Evolutionary conservation across 2,797 vertebrate genomes (phyloP), one percentile per base, ranked within the genome.

Genomic region (Taeniopygia guttata): DNA sequence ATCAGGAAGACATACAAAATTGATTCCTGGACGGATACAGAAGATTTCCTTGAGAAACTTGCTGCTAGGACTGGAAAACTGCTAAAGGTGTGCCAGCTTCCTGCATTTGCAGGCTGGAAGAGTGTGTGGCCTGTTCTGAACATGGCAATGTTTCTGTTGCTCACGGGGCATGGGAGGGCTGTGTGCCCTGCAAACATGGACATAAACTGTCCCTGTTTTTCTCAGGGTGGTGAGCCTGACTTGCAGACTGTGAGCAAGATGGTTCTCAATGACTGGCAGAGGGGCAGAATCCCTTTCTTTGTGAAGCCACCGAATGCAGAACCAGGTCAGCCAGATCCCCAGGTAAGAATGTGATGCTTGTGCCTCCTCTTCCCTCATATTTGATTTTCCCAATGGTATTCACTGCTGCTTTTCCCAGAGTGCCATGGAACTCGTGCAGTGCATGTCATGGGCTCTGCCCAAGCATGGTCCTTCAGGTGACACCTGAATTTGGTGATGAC

Each of bases 251-350:
- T 99, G 91, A 98, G 99, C 90, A 99, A 99, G 97, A 99, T 99
- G 99, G 99, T 99, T 95, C 98, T 99, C 84, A 99, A 99, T 46
- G 99, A 99, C 94, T 99, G 99, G 99, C 99, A 99, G 97, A 98
- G 99, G 67, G 99, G 99, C 86, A 98, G 99, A 16, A 99, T 99
- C 87, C 99, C 99, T 3, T 99, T 99, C 97, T 99, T 99, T 78
- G 99, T 99, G 63, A 99, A 99, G 95, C 99, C 99, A 4, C 99
- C 99, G 0, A 98, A 98, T 66, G 95, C 97, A 46, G 98, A 99
- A 52, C 85, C 94, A 4, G 51, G 23, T 36, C 51, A 99, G 34
- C 89, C 94, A 3, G 69, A 10, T 25, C 34, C 93, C 19, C 98
- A 98, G 98, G 99, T 99, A 94, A 95, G 96, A 88, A 17, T 18